phyloP scores from a whole-genome alignment of 1,140 invertebrate genomes.

The Zaprionus capensis region DNA sequence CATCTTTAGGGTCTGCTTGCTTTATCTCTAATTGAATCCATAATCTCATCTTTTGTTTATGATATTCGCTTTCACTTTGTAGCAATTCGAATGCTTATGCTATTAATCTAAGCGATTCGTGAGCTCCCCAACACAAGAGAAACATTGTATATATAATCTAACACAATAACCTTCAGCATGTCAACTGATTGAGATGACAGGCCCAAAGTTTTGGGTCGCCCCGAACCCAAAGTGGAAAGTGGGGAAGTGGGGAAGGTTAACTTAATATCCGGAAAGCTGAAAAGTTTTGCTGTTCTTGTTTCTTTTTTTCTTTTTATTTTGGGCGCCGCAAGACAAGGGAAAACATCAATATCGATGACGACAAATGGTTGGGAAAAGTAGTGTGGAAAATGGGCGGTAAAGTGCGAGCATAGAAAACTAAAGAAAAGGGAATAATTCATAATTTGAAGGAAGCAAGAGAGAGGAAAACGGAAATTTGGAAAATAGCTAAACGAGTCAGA shows the following conservation, averaged over 20 bases:
- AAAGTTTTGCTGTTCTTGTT: constrained; percentile 28
- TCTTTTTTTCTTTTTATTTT: neutral
- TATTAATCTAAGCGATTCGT: constrained; percentile 52
- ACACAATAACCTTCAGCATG: constrained; percentile 56
- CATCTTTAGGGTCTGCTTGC: neutral
- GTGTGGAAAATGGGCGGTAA: constrained; percentile 4
- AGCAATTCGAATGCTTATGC: constrained; percentile 30
- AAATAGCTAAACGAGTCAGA: constrained; percentile 49
- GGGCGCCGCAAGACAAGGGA: neutral
- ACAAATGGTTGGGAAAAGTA: constrained; percentile 1
- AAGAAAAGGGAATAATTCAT: constrained; percentile 55
- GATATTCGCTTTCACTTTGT: constrained; percentile 9
- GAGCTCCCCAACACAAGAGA: constrained; percentile 29
- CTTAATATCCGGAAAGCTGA: constrained; percentile 38
- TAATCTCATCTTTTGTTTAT: constrained; percentile 16
- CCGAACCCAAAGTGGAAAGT: constrained; percentile 19
- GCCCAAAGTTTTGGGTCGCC: constrained; percentile 41
- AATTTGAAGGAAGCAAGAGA: constrained; percentile 25
- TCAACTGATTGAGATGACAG: constrained; percentile 43
- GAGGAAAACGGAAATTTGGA: constrained; percentile 18
- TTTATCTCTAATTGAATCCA: constrained; percentile 29
- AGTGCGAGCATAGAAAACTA: constrained; percentile 28
- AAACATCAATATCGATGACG: constrained; percentile 59
- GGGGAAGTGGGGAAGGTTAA: constrained; percentile 32
- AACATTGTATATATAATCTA: constrained; percentile 46